These are phyloP conservation scores for Podarcis cretensis DNA, from an alignment of 2,113 vertebrate genomes.

Conservation along the genomic window DNA sequence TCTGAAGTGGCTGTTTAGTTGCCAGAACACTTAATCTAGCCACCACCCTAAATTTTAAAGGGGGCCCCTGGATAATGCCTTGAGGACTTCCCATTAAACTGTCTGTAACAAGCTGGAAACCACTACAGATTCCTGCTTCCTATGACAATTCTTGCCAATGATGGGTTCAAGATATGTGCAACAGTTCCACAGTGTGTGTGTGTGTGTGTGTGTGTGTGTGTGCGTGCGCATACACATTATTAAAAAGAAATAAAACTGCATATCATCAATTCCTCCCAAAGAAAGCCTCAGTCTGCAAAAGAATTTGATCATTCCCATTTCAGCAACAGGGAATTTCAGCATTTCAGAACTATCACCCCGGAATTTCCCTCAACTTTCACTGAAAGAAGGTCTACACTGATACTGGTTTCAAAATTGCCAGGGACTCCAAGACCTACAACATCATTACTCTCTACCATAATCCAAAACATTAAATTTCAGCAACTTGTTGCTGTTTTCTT, in stretches of 20 bases:
- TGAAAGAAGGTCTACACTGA: slow-evolving; percentile 31
- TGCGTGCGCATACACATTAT: background rate
- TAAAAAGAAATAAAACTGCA: background rate
- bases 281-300: slow-evolving; percentile 49
- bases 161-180: background rate
- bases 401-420: slow-evolving; percentile 44
- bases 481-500: slow-evolving; percentile 38
- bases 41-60: slow-evolving; percentile 48
- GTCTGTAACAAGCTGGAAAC: slow-evolving; percentile 5
- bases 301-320: slow-evolving; percentile 37
- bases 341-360: slow-evolving; percentile 10
- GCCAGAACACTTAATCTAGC: slow-evolving; percentile 55
- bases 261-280: slow-evolving; percentile 19
- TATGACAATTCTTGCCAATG: background rate
- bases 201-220: background rate
- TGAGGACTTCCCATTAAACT: slow-evolving; percentile 39
- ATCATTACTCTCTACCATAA: slow-evolving; percentile 29
- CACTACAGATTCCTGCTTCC: background rate
- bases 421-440: slow-evolving; percentile 48
- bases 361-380: slow-evolving; percentile 44
- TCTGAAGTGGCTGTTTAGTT: slow-evolving; percentile 1
- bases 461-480: slow-evolving; percentile 51
- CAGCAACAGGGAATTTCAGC: slow-evolving; percentile 25
- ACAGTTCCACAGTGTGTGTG: background rate
- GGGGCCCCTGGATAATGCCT: slow-evolving; percentile 19